Percentiles rank a stretch among this genome's conserved stretches.
Evolutionary conservation across 2,113 vertebrate genomes (phyloP).

Genomic region (Thalassarche chlororhynchos): DNA sequence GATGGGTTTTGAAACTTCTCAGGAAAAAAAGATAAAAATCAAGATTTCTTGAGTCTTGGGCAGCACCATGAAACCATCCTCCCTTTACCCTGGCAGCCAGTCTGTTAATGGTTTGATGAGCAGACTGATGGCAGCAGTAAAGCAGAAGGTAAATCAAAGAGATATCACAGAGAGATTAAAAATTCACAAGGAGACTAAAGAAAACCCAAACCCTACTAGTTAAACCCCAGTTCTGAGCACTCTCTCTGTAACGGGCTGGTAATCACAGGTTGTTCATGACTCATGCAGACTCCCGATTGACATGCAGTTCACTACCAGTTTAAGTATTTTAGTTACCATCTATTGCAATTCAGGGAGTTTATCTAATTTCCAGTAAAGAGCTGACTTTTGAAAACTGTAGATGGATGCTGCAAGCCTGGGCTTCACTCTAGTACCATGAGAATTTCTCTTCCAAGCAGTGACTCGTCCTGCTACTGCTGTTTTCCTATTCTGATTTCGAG

Average conservation of each 20-base stretch:
- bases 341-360: not conserved
- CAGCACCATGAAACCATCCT: not conserved
- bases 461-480: not conserved
- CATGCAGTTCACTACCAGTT: not conserved
- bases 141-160: not conserved
- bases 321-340: not conserved
- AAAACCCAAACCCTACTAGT: not conserved
- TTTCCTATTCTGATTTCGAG: not conserved
- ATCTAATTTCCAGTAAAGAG: not conserved
- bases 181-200: not conserved
- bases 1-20: not conserved
- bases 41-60: rapidly evolving
- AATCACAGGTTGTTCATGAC: not conserved
- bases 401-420: not conserved
- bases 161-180: not conserved
- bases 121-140: not conserved
- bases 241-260: not conserved
- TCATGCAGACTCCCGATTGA: not conserved
- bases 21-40: not conserved
- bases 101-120: not conserved
- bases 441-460: not conserved
- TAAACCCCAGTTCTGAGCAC: not conserved
- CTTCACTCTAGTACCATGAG: not conserved
- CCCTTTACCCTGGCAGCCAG: not conserved
- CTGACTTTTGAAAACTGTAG: not conserved